These are phyloP conservation scores for Camarhynchus parvulus DNA, from an alignment of 2,113 vertebrate species.

Conservation along the genomic window DNA sequence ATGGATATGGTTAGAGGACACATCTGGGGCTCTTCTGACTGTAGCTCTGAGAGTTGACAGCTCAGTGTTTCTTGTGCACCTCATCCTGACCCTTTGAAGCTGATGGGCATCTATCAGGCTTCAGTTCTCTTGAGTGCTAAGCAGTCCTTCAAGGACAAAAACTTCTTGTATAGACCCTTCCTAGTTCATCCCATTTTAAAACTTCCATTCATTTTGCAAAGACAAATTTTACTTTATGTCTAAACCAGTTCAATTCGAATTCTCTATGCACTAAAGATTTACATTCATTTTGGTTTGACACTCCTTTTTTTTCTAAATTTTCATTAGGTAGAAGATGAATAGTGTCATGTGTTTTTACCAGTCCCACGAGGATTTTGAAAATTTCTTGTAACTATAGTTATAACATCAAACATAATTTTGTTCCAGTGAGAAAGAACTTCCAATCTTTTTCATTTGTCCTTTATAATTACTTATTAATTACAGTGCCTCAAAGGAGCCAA, in stretches of 20 bases:
- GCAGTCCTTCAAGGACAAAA: neutral
- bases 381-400: neutral
- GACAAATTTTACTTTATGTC: neutral
- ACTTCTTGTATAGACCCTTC: neutral
- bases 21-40: neutral
- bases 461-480: slow-evolving; percentile 12
- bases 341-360: neutral
- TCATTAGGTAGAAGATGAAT: neutral
- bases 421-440: neutral
- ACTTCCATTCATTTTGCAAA: neutral
- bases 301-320: neutral
- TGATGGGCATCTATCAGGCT: neutral
- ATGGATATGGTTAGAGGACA: neutral
- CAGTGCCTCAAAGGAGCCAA: neutral
- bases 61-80: neutral
- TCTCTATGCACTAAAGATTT: neutral
- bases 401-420: neutral
- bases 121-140: neutral
- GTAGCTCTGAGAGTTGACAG: neutral
- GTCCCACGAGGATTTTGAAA: neutral
- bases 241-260: neutral
- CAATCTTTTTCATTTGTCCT: neutral
- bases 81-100: neutral
- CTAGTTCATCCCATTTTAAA: neutral
- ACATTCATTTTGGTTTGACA: neutral